Base-by-base conservation (phyloP, 2,113 vertebrate genomes). In the Aphyosemion australe region DNA sequence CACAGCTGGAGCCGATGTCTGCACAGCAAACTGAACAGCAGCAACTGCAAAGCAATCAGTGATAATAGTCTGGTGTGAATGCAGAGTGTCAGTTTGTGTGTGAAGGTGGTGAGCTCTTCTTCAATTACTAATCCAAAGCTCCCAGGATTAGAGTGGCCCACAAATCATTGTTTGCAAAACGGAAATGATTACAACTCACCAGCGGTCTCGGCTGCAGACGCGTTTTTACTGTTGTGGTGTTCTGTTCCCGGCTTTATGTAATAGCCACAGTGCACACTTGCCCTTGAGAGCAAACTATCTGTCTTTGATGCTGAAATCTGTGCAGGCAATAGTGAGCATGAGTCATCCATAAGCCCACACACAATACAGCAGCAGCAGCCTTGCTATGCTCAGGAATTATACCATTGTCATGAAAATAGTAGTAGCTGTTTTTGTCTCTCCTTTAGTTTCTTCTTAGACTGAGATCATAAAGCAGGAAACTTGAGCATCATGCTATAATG, bases 271-370 rank as follows among this genome's bases (percentile, higher is more conserved):
- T 74, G 80, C 77, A 62, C 70, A 65, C 69, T 79, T 84, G 85
- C 90, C 87, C 88, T 88, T 87, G 74, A 84, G 88, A 80, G 82
- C 73, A 84, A 90, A 83, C 84, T 69, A 56, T 71, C 66, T 79
- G 79, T 78, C 82, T 90, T 88, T 84, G 82, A 89, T 87, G 85
- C 77, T 64, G 55, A 80, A 86, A 85, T 87, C 51, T 85, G 73
- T 87, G 80, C 84, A 78, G 84, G 86, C 82, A 85, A 73, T 49
- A 83, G 82, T 66, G 74, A 75, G 79, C 72, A 74, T 91, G 89
- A 91, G 82, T 91, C 88, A 91, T 76, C 68, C 47, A 69, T 73
- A 85, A 82, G 80, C 82, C 83, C 80, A 82, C 88, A 89, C 86
- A 84, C 43, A 39, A 78, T 55, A 84, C 68, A 74, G 78, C 69